Base-by-base conservation (phyloP, 2,888 invertebrate species). In the Coremacera marginata region DNA sequence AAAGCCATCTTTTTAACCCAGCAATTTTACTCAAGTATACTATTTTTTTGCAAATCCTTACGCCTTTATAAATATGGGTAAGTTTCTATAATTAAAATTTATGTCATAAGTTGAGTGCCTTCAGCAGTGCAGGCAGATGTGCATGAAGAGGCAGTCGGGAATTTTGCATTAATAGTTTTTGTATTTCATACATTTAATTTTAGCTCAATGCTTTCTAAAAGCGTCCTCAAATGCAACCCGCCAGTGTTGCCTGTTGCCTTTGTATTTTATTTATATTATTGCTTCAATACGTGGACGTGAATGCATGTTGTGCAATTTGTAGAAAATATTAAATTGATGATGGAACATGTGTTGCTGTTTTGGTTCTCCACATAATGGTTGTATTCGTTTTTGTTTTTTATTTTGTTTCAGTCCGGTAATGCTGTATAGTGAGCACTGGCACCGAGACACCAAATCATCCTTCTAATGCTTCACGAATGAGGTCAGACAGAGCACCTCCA, bases 31-130 rank as follows among this genome's bases (percentile, higher is more conserved):
- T 14, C 2, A 25, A 62, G 62, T 49, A 19, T 49, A 44, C 67
- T 25, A 67, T 22, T 49, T 49, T 63, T 51, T 70, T 4, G 51
- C 22, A 31, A 8, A 11, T 27, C 16, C 16, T n/a, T 7, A 34
- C 22, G 34, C 5, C 31, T 57, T 19, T 25, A 25, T 31, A 25
- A 71, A 71, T 60, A 60, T 52, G 63, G 52, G 37, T 70, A 51
- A 70, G n/a, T 19, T 19, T 75, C 68, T 75, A 72, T 60, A 78
- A 75, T 71, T 82, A 79, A 80, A 83, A 83, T 83, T 83, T 84
- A 80, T 84, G 85, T 84, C 86, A 84, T 85, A 85, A 84, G 83
- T 81, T 77, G 80, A 79, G 80, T 80, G 81, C 78, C 82, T 37
- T 7, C 60, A 51, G 27, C 11, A 44, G 60, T 44, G 19, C 22